Percentiles rank a stretch among this genome's conserved stretches.
Conservation (phyloP, 2,797 vertebrate genomes). For the Gadopsis marmoratus region DNA sequence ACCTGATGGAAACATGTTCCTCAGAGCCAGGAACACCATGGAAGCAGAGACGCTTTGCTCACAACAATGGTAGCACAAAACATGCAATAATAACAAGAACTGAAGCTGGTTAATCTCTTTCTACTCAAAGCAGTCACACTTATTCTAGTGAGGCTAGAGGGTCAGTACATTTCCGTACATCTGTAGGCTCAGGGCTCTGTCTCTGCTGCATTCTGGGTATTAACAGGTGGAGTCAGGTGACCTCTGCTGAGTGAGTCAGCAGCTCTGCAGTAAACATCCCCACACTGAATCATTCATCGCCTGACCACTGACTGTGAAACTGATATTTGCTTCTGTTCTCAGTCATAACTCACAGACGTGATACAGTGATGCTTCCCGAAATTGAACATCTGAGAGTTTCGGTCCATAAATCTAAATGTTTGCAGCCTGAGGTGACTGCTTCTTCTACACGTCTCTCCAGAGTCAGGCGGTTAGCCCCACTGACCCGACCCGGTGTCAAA, state of each 20-base stretch:
- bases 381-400: background rate
- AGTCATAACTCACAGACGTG: background rate
- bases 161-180: too few species aligned
- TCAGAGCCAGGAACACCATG: conserved; percentile 4
- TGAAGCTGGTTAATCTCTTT: background rate
- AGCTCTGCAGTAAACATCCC: background rate
- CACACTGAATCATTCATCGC: background rate
- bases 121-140: background rate
- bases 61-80: background rate
- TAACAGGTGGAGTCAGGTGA: background rate
- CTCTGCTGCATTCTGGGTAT: background rate
- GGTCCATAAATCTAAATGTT: background rate
- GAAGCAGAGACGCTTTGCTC: conserved; percentile 8
- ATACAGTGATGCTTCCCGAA: background rate
- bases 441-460: background rate
- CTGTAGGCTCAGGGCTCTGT: background rate
- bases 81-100: background rate
- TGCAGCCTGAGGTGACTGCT: background rate
- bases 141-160: background rate
- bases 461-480: background rate
- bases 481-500: too few species aligned
- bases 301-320: background rate
- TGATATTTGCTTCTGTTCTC: background rate
- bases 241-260: background rate
- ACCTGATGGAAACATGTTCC: conserved; percentile 15